A percentile compares a stretch with the other conserved stretches of the same genome.
These are phyloP conservation scores for Malurus cyaneus DNA, from an alignment of 2,113 vertebrate species.

Conservation along the genomic window DNA sequence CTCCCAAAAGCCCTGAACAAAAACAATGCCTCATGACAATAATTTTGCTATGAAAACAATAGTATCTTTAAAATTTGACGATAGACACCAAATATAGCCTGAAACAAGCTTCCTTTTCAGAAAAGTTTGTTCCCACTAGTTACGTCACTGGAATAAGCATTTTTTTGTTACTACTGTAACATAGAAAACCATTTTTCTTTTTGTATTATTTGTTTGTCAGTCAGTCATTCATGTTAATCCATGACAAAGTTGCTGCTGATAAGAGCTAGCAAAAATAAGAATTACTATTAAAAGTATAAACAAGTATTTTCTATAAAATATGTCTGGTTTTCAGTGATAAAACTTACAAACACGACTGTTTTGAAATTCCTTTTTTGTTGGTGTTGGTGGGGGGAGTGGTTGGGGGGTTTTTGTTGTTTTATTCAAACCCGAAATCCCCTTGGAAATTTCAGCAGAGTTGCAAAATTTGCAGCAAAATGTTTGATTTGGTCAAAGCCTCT, in stretches of 20 bases:
- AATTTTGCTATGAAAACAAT: neutral
- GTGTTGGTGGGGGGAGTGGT: rapidly evolving
- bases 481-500: constrained; percentile 23
- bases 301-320: neutral
- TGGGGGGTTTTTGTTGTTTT: neutral
- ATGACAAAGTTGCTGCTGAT: neutral
- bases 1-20: neutral
- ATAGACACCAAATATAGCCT: neutral
- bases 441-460: constrained; percentile 6
- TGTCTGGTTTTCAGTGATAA: neutral
- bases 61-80: neutral
- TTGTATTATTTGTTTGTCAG: neutral
- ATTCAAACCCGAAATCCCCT: neutral
- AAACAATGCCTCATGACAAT: neutral
- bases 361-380: neutral
- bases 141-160: neutral
- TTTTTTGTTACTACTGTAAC: neutral
- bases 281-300: neutral
- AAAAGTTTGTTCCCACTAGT: neutral
- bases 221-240: neutral
- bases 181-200: neutral
- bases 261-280: neutral
- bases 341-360: neutral
- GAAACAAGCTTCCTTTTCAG: neutral
- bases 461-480: constrained; percentile 34